Evolutionary conservation across 2,888 invertebrate species (phyloP).

Genomic region (Atethmia centrago): DNA sequence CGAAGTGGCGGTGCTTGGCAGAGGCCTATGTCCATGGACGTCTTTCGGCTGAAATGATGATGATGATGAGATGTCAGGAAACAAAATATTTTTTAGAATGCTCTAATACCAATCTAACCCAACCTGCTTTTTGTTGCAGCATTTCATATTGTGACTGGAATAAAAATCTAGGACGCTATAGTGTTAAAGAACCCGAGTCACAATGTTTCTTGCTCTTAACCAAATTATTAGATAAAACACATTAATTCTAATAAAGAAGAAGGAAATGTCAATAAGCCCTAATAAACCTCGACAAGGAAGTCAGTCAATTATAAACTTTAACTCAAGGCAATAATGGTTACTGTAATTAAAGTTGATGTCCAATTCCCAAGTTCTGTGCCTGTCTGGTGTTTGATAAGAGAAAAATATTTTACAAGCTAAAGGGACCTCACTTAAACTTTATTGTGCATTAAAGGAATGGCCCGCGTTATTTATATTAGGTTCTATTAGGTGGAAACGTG

Average conservation of each 20-base stretch:
- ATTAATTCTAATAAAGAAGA: constrained; percentile 29
- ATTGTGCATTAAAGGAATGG: constrained; percentile 45
- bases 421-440: constrained; percentile 49
- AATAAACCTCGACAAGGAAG: constrained; percentile 16
- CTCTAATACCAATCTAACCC: background rate
- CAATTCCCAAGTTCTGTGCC: constrained; percentile 41
- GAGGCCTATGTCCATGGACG: too few species aligned
- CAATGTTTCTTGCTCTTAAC: background rate
- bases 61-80: background rate
- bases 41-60: too few species aligned
- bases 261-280: constrained; percentile 40
- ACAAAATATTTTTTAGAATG: background rate
- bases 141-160: background rate
- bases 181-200: background rate
- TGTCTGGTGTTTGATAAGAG: constrained; percentile 63
- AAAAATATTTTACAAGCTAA: constrained; percentile 47
- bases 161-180: background rate
- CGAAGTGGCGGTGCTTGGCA: too few species aligned
- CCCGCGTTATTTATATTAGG: constrained; percentile 40
- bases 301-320: constrained; percentile 46
- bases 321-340: constrained; percentile 21
- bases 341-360: constrained; percentile 28
- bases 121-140: background rate
- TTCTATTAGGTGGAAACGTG: constrained; percentile 42
- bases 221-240: constrained; percentile 26